A percentile compares a stretch with the other conserved stretches of the same genome.
Conservation (phyloP, 23 tunicate genomes). For the Aplidium turbinatum region DNA sequence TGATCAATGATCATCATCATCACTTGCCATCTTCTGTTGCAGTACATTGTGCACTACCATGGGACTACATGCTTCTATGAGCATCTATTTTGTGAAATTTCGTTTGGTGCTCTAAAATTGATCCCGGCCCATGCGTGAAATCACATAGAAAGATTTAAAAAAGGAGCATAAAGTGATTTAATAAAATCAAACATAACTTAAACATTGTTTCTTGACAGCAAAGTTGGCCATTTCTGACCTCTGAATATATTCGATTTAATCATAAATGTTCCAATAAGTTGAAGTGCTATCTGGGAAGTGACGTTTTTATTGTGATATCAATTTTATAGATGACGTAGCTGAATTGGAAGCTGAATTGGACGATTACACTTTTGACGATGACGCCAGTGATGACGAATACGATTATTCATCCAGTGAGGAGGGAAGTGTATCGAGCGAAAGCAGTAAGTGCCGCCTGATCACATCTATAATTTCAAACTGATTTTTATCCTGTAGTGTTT, state of each 20-base stretch:
- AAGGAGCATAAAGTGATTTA: too few relatives aligned
- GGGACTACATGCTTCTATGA: too few relatives aligned
- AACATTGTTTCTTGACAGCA: not conserved
- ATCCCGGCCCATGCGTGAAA: too few relatives aligned
- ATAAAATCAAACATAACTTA: too few relatives aligned
- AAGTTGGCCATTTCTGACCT: not conserved
- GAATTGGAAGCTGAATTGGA: constrained; percentile 79
- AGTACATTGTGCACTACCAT: too few relatives aligned
- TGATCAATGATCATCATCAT: too few relatives aligned
- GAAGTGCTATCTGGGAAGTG: not conserved
- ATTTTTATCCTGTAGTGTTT: too few relatives aligned
- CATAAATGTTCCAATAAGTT: not conserved
- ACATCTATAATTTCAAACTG: too few relatives aligned
- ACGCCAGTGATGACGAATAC: constrained; percentile 38
- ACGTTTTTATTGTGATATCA: not conserved
- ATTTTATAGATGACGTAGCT: constrained; percentile 48
- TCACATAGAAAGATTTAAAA: too few relatives aligned
- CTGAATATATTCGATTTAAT: not conserved
- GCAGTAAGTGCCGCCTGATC: constrained; percentile 21
- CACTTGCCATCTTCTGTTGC: too few relatives aligned
- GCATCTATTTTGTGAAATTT: too few relatives aligned
- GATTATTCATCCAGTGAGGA: constrained; percentile 19
- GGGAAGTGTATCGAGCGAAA: constrained; percentile 24
- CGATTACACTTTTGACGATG: constrained; percentile 49
- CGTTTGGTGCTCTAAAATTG: too few relatives aligned